Evolutionary conservation across 1,140 invertebrate genomes (phyloP), one percentile per base, ranked within the genome.

Genomic region (Zaprionus ornatus): DNA sequence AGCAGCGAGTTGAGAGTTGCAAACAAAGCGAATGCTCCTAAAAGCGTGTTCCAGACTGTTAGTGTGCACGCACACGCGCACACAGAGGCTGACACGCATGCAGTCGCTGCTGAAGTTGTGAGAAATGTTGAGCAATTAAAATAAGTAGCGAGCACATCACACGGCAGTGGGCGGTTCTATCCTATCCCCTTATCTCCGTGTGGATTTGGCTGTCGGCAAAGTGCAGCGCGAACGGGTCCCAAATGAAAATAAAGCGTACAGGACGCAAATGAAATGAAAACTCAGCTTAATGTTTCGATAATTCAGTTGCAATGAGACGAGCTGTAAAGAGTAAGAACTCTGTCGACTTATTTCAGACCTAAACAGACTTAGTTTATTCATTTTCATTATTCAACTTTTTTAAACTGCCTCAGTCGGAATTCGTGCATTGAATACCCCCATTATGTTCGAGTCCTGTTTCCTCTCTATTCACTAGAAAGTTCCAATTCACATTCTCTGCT

Each of bases 111-210:
- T 80, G 82, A 77, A 78, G 82, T 88, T 76, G 55, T 87, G 84
- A 88, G 79, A 88, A 88, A 88, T 85, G 85, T 79, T 84, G 66
- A 74, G 81, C 85, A 90, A 90, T 90, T 90, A 90, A 90, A 90
- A 85, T 82, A 90, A 90, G 85, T 84, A 88, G 67, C 71, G 54
- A 50, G 54, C 55, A 56, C 29, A 59, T 64, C 73, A 70, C 60
- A 12, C 59, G 50, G 66, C 42, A 56, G 17, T 57, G 57, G 70
- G 74, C 69, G 59, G 66, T 29, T 59, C 13, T 25, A 29, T 25
- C 57, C 50, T n/a, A 21, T 17, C 6, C 56, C 55, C 52, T 52
- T 63, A 54, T 59, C 73, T 63, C 66, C 50, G 45, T 73, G 75
- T 67, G 83, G 76, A 87, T 67, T 82, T 61, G 17, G 48, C 76